Evolutionary conservation across 2,113 vertebrate species (phyloP).

Genomic region (Ceuthmochares aereus): DNA sequence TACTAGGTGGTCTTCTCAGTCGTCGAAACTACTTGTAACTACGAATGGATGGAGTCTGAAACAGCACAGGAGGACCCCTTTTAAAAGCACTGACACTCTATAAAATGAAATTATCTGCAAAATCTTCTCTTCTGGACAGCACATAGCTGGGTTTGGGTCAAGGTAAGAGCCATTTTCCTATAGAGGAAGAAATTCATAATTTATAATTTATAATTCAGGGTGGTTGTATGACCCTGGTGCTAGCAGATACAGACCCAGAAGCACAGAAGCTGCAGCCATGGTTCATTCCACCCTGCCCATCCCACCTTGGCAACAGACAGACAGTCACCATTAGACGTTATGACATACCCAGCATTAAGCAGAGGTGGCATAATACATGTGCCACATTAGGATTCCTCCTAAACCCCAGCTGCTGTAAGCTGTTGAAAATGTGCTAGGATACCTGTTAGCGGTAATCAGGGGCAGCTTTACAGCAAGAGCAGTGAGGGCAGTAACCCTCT

Average conservation of each 20-base stretch:
- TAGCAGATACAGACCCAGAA: neutral
- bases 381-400: neutral
- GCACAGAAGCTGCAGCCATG: neutral
- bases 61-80: neutral
- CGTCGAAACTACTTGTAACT: neutral
- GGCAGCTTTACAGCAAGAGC: neutral
- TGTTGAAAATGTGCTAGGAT: neutral
- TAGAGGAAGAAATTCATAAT: neutral
- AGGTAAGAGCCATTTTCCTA: neutral
- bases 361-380: neutral
- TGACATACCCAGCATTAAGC: neutral
- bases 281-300: neutral
- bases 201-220: neutral
- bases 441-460: neutral
- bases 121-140: neutral
- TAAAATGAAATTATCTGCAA: neutral
- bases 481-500: neutral
- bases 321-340: rapidly evolving
- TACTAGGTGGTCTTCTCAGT: neutral
- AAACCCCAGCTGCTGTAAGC: neutral
- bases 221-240: no score
- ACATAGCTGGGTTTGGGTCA: neutral
- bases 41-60: neutral
- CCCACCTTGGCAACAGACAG: neutral
- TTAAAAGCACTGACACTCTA: neutral